Conservation (phyloP, 2,113 vertebrate species). For the Ramphastos sulfuratus region DNA sequence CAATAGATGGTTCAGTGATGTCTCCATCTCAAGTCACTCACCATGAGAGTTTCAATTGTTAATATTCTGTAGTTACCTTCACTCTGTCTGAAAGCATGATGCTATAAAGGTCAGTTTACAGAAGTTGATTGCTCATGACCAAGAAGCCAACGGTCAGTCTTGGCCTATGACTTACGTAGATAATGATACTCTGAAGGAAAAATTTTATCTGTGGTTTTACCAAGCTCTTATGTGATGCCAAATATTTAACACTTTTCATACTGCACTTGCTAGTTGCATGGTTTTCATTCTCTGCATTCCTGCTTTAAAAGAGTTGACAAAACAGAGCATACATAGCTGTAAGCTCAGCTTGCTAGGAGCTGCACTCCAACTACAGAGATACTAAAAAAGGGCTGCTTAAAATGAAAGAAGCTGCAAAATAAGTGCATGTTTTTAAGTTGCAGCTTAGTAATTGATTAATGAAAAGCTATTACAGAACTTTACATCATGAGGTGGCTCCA, state of each 20-base stretch:
- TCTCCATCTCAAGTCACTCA: neutral
- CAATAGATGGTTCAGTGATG: neutral
- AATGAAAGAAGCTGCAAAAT: neutral
- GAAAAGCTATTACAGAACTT: neutral
- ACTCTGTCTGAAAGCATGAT: neutral
- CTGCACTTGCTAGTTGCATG: neutral
- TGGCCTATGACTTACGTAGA: neutral
- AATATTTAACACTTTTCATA: neutral
- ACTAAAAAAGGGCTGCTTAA: neutral
- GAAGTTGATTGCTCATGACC: neutral
- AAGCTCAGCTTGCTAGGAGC: neutral
- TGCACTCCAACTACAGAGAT: neutral
- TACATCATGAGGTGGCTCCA: neutral
- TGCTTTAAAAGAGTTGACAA: neutral
- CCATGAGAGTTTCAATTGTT: neutral
- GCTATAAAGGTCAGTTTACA: neutral
- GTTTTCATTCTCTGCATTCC: neutral
- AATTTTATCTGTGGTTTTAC: neutral
- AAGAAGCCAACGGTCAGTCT: neutral
- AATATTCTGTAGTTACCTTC: neutral
- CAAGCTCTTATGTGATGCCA: neutral
- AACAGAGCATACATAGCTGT: neutral
- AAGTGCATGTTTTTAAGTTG: neutral
- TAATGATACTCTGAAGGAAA: neutral
- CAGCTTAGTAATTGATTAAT: neutral